These are phyloP conservation scores for Phrynocephalus versicolor DNA, from an alignment of 2,113 vertebrate genomes.

Conservation along the genomic window DNA sequence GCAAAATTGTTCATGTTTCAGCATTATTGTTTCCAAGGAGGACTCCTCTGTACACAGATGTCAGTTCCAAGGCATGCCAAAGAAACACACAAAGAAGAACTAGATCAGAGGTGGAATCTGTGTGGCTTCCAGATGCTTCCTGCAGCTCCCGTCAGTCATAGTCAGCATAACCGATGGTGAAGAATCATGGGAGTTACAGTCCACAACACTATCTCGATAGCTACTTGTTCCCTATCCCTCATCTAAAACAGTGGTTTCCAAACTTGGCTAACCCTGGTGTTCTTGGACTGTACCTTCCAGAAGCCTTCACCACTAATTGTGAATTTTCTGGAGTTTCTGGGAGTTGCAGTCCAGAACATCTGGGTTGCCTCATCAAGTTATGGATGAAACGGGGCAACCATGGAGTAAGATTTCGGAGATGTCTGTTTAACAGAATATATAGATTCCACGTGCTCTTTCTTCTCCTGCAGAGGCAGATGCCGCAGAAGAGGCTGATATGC, in stretches of 20 bases:
- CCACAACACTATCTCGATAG: neutral
- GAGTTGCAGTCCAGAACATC: no score
- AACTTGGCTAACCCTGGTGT: no score
- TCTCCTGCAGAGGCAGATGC: slow-evolving; percentile 87
- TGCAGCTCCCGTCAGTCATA: neutral
- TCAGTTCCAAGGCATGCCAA: neutral
- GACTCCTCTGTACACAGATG: neutral
- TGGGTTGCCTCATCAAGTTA: neutral
- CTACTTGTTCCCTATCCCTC: no score
- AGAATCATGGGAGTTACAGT: neutral
- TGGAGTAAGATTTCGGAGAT: neutral
- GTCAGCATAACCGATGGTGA: neutral
- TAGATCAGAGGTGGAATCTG: neutral
- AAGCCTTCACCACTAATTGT: no score
- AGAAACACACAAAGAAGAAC: neutral
- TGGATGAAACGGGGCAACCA: no score
- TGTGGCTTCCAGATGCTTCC: neutral
- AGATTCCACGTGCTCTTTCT: neutral
- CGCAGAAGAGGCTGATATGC: slow-evolving; percentile 85
- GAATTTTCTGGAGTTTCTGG: no score
- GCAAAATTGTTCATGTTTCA: neutral
- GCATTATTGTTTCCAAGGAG: neutral
- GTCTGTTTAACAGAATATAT: neutral
- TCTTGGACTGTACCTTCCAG: no score
- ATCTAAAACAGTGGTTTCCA: no score